A percentile compares a stretch with the other conserved stretches of the same genome.
Conservation (phyloP, 2,888 invertebrate species). For the Trichogramma dendrolimi region DNA sequence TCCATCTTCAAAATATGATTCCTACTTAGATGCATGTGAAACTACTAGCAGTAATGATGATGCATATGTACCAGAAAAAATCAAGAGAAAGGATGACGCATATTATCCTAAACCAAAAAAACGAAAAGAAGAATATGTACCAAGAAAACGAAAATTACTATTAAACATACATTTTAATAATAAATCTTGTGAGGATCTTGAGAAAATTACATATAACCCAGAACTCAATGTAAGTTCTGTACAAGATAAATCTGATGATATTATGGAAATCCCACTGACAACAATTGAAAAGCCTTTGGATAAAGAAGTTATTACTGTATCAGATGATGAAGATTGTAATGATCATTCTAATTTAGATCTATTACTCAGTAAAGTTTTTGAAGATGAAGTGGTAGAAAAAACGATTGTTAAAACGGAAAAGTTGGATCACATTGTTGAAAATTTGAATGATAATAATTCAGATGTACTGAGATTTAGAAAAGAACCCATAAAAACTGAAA, state of each 20-base stretch:
- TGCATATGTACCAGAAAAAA: constrained; percentile 34
- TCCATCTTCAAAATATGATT: constrained; percentile 42
- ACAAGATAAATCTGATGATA: constrained; percentile 37
- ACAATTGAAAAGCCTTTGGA: background rate
- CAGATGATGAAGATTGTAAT: too few relatives aligned
- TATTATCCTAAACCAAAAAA: constrained; percentile 48
- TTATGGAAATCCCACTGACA: constrained; percentile 30
- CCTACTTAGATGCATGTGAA: constrained; percentile 39
- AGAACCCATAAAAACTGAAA: constrained; percentile 1
- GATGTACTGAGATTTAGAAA: constrained; percentile 17
- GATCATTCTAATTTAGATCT: too few relatives aligned
- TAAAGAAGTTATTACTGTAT: background rate
- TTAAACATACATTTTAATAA: constrained; percentile 41
- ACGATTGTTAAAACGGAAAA: background rate
- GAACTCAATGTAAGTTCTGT: constrained; percentile 18
- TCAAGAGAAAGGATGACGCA: constrained; percentile 40
- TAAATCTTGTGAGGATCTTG: constrained; percentile 50
- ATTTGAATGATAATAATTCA: constrained; percentile 6
- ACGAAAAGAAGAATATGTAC: constrained; percentile 48
- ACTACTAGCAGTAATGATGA: constrained; percentile 42
- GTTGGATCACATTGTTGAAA: background rate
- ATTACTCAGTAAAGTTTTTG: background rate
- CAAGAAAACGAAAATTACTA: constrained; percentile 45
- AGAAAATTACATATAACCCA: constrained; percentile 41
- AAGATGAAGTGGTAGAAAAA: constrained; percentile 11